Evolutionary conservation across 2,113 vertebrate genomes (phyloP).

Genomic region (Tor tambroides): DNA sequence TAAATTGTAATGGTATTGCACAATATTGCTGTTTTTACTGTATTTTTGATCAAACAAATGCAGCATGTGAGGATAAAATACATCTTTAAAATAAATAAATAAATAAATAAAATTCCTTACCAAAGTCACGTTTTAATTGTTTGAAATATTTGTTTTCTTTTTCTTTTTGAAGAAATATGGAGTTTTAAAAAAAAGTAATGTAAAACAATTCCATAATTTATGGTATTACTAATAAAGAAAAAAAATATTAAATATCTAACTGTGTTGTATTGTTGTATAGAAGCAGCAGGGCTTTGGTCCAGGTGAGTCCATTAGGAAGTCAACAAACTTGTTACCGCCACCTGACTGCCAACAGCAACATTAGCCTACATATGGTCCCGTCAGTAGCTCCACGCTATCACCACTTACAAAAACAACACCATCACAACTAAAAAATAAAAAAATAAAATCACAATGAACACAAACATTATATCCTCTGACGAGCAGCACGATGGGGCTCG

Average conservation of each 20-base stretch:
- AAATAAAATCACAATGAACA: not conserved
- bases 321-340: conserved; percentile 22
- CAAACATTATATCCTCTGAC: not conserved
- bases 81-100: no score
- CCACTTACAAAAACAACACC: not conserved
- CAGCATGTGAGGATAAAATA: no score
- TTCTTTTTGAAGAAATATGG: no score
- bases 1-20: no score
- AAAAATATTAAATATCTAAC: not conserved
- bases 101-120: no score
- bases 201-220: not conserved
- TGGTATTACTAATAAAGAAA: not conserved
- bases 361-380: conserved; percentile 18
- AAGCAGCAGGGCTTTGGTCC: not conserved
- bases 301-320: conserved; percentile 37
- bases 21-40: no score
- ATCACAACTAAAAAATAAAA: not conserved
- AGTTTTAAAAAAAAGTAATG: no score
- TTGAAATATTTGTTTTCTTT: no score
- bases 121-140: no score
- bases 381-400: conserved; percentile 13
- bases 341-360: conserved; percentile 38
- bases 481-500: not conserved
- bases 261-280: not conserved
- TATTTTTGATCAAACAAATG: no score